Conservation (phyloP, 2,888 invertebrate genomes). For the Hydraecia micacea region DNA sequence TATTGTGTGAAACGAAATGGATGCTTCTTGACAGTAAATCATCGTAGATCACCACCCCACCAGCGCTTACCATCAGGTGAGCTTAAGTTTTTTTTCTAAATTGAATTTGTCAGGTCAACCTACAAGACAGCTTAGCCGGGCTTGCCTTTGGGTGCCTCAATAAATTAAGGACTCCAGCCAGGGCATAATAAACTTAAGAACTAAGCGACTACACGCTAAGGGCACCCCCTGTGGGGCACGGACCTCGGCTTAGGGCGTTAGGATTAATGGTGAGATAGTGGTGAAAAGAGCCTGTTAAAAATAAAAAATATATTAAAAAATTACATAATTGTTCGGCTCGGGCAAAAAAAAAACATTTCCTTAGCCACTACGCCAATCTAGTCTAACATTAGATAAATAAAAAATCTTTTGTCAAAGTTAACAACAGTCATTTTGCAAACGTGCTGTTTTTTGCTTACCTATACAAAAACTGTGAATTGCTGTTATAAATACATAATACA, state of each 20-base stretch:
- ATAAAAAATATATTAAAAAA: too few relatives aligned
- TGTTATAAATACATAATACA: conserved; percentile 42
- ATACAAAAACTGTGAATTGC: conserved; percentile 43
- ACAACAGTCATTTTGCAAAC: conserved; percentile 16
- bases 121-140: neutral
- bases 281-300: neutral
- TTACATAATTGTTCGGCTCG: neutral
- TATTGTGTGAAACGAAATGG: neutral
- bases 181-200: too few relatives aligned
- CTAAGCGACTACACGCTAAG: too few relatives aligned
- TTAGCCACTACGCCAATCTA: neutral
- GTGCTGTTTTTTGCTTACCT: neutral
- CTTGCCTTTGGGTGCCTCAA: too few relatives aligned
- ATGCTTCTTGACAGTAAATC: neutral
- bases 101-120: neutral
- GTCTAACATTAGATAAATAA: neutral
- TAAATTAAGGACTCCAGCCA: too few relatives aligned
- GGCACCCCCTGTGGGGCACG: too few relatives aligned
- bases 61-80: neutral
- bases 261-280: neutral
- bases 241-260: neutral
- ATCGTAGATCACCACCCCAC: neutral
- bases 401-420: conserved; percentile 16
- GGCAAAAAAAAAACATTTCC: neutral
- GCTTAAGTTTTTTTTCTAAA: neutral